Evolutionary conservation across 2,888 invertebrate genomes (phyloP), one percentile per base, ranked within the genome.

Genomic region (Rhogogaster chlorosoma): DNA sequence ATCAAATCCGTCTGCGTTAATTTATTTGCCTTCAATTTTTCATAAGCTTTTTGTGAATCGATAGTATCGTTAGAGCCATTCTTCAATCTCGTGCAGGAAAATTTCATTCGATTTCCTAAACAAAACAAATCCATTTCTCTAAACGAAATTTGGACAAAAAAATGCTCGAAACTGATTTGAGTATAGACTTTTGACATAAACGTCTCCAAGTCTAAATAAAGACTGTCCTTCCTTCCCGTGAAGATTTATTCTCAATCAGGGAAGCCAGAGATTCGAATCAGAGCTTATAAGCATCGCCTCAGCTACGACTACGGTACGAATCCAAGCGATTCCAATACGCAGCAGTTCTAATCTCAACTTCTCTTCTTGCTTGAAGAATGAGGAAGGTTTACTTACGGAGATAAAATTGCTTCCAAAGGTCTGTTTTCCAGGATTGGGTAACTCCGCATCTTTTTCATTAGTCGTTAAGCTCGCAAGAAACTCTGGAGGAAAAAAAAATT

Each of bases 331-430:
- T 67, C 18, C 29, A 26, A 32, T 67, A 67, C 15, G 67, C 26
- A 15, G 32, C 6, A 18, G 18, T 67, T 67, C 67, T 32, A 32
- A 67, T 67, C 32, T 32, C 67, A 18, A 29, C 32, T 15, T 67
- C 18, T 67, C 12, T 67, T 67, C 32, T 12, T 12, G 6, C 32
- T 18, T 29, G 18, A 32, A 67, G 67, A 67, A 67, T 32, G 42
- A 22, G 42, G 42, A 22, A 73, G 42, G 22, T 42, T 73, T 29
- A 73, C 42, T 73, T 26, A 42, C 38, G 42, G 15, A 73, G 73
- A 42, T 42, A 42, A 42, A 73, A 73, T 73, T 73, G 73, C 73
- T 22, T 42, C n/a, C 42, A n/a, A 42, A 42, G 12, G n/a, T 61
- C 61, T 10, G 12, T 26, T 61, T 26, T 26, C 26, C 10, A 26